Conservation (phyloP, 2,888 invertebrate species). For the Drosophila stalkeri region DNA sequence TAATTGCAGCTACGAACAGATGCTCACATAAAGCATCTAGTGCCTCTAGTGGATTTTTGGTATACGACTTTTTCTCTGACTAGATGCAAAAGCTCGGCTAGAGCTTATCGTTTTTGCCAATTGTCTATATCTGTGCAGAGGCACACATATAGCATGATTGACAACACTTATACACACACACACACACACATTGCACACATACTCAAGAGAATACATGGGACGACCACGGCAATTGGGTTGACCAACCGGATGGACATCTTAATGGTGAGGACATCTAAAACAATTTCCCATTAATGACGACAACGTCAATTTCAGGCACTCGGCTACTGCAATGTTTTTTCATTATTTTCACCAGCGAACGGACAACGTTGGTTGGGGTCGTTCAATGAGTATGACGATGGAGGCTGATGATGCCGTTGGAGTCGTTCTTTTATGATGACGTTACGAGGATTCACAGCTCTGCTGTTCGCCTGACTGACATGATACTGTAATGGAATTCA, state of each 20-base stretch:
- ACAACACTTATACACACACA: background rate
- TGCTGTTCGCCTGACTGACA: constrained; percentile 54
- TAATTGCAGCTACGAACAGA: background rate
- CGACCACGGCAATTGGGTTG: constrained; percentile 16
- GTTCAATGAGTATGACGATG: background rate
- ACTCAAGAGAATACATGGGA: constrained; percentile 4
- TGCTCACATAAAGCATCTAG: background rate
- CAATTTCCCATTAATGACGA: constrained; percentile 75
- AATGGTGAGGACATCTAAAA: constrained; percentile 63
- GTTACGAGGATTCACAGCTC: constrained; percentile 51
- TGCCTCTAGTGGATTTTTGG: background rate
- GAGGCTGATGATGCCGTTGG: constrained; percentile 1
- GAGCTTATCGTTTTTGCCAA: background rate
- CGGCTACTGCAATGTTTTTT: constrained; percentile 42
- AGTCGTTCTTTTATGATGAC: constrained; percentile 69
- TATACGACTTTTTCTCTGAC: too few relatives aligned
- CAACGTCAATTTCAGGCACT: constrained; percentile 49
- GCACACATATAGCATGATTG: background rate
- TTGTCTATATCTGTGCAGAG: background rate
- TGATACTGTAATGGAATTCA: constrained; percentile 81
- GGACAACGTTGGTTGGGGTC: background rate
- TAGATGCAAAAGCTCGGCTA: too few relatives aligned
- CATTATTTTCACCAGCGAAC: constrained; percentile 42
- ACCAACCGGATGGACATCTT: constrained; percentile 25
- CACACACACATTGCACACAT: background rate